Percentiles rank a stretch among this genome's conserved stretches.
These are phyloP conservation scores for Catamblyrhynchus diadema DNA, from an alignment of 2,797 vertebrate species.

Conservation along the genomic window DNA sequence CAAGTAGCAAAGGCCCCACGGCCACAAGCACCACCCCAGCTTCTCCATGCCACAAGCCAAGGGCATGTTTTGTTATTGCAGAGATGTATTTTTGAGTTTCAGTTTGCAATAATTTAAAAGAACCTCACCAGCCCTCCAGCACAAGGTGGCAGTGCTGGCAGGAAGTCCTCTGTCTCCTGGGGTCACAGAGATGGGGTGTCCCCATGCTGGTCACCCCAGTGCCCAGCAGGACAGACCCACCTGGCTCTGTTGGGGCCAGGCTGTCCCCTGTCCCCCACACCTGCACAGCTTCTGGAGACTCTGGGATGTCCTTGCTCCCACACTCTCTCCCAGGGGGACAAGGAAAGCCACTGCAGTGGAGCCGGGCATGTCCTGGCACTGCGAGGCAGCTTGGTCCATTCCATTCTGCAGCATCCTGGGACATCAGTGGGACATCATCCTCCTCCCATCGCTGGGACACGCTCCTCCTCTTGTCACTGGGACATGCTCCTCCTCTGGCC, in stretches of 20 bases:
- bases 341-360: background rate
- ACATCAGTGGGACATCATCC: fast-evolving
- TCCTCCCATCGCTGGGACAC: background rate
- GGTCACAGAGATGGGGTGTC: fast-evolving
- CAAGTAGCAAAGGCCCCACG: background rate
- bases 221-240: background rate
- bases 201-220: background rate
- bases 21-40: background rate
- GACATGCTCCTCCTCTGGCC: fast-evolving
- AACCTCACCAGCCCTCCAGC: background rate
- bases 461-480: background rate
- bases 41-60: background rate
- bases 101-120: conserved; percentile 70
- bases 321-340: fast-evolving
- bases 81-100: background rate
- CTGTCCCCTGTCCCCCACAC: background rate
- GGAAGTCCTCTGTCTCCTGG: background rate
- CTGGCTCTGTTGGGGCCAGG: background rate
- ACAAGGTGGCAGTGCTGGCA: background rate
- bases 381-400: fast-evolving
- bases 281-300: background rate
- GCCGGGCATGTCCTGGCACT: background rate
- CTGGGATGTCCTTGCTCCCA: fast-evolving
- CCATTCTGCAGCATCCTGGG: fast-evolving
- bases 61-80: background rate